These are phyloP conservation scores for Amphiduros pacificus DNA, from an alignment of 2,888 invertebrate genomes.

Conservation along the genomic window DNA sequence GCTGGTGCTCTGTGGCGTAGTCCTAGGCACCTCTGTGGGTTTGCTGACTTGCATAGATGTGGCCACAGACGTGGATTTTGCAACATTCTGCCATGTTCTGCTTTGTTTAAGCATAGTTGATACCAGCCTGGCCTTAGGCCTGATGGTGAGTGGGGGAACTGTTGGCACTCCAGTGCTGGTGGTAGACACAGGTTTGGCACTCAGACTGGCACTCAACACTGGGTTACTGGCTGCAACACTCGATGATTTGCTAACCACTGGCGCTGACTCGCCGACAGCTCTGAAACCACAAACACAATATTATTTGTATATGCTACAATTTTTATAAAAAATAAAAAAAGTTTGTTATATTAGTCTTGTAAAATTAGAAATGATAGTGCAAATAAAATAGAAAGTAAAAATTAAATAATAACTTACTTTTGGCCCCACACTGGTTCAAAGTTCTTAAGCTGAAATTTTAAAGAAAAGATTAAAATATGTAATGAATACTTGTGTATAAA, in stretches of 20 bases:
- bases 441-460: constrained; percentile 71
- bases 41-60: too few relatives aligned
- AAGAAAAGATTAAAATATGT: neutral
- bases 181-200: constrained; percentile 3
- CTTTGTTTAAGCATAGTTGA: constrained; percentile 48
- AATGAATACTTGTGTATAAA: too few relatives aligned
- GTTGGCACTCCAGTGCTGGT: constrained; percentile 6
- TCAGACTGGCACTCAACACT: constrained; percentile 7
- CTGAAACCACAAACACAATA: too few relatives aligned
- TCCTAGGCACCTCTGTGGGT: too few relatives aligned
- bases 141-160: constrained; percentile 21
- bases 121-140: constrained; percentile 33
- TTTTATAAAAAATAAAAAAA: too few relatives aligned
- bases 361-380: neutral
- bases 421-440: constrained; percentile 97
- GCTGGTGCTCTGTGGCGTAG: too few relatives aligned
- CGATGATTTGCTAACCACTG: neutral
- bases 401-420: constrained; percentile 59
- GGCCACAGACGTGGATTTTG: constrained; percentile 1
- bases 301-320: too few relatives aligned
- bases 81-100: constrained; percentile 36
- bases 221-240: constrained; percentile 13
- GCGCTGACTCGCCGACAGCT: too few relatives aligned
- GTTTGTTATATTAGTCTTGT: too few relatives aligned
- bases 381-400: neutral